Conservation (phyloP, 1,140 invertebrate species). For the Aphaenogaster ashmeadi region DNA sequence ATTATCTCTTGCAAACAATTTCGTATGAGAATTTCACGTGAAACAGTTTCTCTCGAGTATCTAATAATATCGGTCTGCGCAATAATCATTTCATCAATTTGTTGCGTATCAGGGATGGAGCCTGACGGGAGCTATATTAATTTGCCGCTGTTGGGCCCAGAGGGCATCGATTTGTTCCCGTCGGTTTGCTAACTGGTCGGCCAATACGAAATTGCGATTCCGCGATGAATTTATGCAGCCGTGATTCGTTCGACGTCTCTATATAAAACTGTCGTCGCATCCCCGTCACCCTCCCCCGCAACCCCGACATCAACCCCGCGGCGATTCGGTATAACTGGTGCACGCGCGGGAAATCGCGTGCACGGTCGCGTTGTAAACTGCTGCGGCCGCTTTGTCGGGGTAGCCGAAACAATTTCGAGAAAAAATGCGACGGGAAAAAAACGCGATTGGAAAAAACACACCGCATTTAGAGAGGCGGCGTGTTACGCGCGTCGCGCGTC, state of each 20-base stretch:
- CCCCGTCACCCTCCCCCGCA: no score
- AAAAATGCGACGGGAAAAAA: constrained; percentile 12
- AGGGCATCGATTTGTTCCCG: constrained; percentile 76
- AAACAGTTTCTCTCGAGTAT: constrained; percentile 31
- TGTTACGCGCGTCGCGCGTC: background rate
- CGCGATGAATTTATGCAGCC: constrained; percentile 68
- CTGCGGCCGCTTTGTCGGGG: constrained; percentile 32
- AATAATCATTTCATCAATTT: constrained; percentile 78
- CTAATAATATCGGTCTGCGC: constrained; percentile 70
- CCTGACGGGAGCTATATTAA: constrained; percentile 75
- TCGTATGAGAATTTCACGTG: constrained; percentile 4
- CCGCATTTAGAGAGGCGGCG: constrained; percentile 31
- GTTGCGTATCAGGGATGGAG: constrained; percentile 75
- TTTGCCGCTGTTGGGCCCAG: constrained; percentile 73
- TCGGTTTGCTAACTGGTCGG: constrained; percentile 73
- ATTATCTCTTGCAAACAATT: constrained; percentile 28
- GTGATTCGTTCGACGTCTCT: constrained; percentile 56
- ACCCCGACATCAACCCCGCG: constrained; percentile 11
- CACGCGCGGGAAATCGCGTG: constrained; percentile 25
- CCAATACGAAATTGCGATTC: constrained; percentile 71
- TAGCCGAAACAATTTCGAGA: constrained; percentile 9
- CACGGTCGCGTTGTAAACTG: constrained; percentile 30
- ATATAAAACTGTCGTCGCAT: constrained; percentile 64
- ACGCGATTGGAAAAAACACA: background rate
- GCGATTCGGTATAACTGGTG: constrained; percentile 34